A percentile compares a stretch with the other conserved stretches of the same genome.
phyloP scores from a whole-genome alignment of 2,888 invertebrate genomes.

The Stramonita haemastoma region DNA sequence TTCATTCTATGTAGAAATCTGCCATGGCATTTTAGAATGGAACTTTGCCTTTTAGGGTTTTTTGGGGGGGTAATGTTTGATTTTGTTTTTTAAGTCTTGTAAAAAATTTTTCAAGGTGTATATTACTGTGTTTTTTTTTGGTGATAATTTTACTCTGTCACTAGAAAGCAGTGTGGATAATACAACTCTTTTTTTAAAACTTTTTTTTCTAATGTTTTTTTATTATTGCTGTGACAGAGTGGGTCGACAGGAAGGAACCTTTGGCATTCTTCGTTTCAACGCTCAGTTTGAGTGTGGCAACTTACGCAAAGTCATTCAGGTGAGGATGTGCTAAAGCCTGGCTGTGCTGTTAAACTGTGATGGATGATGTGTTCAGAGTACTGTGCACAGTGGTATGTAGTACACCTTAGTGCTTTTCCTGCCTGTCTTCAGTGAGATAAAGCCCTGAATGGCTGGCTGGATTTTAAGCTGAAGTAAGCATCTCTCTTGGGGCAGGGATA shows the following conservation, averaged over 20 bases:
- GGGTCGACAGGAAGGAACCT: slow-evolving; percentile 59
- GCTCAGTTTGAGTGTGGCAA: slow-evolving; percentile 93
- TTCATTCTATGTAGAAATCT: too few species aligned
- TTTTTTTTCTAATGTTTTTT: neutral
- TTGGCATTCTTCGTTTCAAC: slow-evolving; percentile 84
- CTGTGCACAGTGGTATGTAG: neutral
- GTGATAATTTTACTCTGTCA: neutral
- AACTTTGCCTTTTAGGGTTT: too few species aligned
- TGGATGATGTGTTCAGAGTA: neutral
- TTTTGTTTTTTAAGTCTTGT: too few species aligned
- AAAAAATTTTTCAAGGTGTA: too few species aligned
- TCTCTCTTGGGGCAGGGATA: too few species aligned
- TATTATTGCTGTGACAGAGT: slow-evolving; percentile 44
- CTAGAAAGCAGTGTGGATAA: neutral
- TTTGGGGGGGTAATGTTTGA: too few species aligned
- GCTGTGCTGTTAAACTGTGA: neutral
- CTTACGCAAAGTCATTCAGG: slow-evolving; percentile 88
- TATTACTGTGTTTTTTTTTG: too few species aligned
- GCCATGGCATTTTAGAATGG: too few species aligned
- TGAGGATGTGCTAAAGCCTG: slow-evolving; percentile 67
- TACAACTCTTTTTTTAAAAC: neutral
- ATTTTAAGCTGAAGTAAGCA: too few species aligned
- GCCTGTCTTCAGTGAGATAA: too few species aligned
- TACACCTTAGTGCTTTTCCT: too few species aligned
- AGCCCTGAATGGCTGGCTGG: too few species aligned